phyloP scores from a whole-genome alignment of 2,797 vertebrate species.

The Clarias pachynema region DNA sequence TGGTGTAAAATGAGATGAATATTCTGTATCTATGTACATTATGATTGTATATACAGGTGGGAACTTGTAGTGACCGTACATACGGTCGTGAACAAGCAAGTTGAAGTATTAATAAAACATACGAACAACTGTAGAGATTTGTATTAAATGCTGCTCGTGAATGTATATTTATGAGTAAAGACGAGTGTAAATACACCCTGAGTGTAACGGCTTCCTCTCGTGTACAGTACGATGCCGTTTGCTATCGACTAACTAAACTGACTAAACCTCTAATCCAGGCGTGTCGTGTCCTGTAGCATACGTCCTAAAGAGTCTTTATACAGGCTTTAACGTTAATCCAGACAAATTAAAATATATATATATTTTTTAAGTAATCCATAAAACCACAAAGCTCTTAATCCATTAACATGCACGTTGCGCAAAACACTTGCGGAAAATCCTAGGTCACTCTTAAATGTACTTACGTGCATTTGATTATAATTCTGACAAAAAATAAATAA shows the following conservation, averaged over 20 bases:
- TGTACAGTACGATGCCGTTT: neutral
- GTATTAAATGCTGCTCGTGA: too few relatives aligned
- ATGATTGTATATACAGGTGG: too few relatives aligned
- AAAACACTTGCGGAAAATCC: neutral
- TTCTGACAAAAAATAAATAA: neutral
- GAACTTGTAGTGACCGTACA: too few relatives aligned
- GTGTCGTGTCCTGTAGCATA: conserved; percentile 4
- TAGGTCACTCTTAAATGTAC: conserved; percentile 10
- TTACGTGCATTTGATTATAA: neutral
- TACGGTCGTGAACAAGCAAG: too few relatives aligned
- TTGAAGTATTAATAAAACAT: too few relatives aligned
- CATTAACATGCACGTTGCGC: neutral
- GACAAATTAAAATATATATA: conserved; percentile 6
- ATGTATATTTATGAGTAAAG: neutral
- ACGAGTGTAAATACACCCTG: neutral
- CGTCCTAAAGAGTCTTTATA: neutral
- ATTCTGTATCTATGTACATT: too few relatives aligned
- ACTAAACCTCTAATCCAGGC: conserved; percentile 1
- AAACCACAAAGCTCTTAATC: conserved; percentile 23
- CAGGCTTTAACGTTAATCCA: conserved; percentile 7
- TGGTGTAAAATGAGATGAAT: too few relatives aligned
- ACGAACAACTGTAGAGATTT: too few relatives aligned
- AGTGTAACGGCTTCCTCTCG: neutral
- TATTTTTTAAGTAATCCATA: conserved; percentile 19
- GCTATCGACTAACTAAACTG: conserved; percentile 3